phyloP scores from a whole-genome alignment of 2,797 vertebrate species.

The Falco cherrug region DNA sequence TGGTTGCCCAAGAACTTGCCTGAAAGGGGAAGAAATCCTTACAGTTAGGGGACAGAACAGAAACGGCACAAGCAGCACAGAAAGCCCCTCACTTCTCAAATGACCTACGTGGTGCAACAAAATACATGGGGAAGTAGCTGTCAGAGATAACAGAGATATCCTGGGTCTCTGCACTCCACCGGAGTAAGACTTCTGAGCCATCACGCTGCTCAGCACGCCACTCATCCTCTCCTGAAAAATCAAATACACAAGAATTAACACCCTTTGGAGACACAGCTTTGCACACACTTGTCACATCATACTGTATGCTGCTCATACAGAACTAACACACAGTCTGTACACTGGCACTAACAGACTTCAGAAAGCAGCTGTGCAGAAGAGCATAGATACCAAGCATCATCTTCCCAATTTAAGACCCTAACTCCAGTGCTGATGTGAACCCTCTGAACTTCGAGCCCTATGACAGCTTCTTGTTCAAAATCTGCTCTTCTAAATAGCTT shows the following conservation, averaged over 20 bases:
- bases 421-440: neutral
- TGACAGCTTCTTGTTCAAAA: neutral
- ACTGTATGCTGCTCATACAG: neutral
- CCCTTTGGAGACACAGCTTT: fast-evolving
- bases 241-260: neutral
- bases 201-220: constrained; percentile 91
- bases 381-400: neutral
- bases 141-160: constrained; percentile 90
- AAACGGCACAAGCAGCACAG: neutral
- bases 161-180: constrained; percentile 84
- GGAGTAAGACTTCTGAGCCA: constrained; percentile 79
- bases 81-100: neutral
- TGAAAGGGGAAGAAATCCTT: constrained; percentile 67
- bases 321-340: neutral
- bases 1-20: constrained; percentile 93
- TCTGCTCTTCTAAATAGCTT: neutral
- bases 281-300: fast-evolving
- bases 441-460: neutral
- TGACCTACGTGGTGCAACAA: constrained; percentile 89
- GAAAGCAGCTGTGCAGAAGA: neutral
- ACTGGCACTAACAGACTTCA: neutral
- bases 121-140: constrained; percentile 94
- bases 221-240: constrained; percentile 82
- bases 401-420: neutral
- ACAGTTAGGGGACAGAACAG: neutral